Conservation (phyloP, 1,140 invertebrate genomes). For the Trachymyrmex cornetzi region DNA sequence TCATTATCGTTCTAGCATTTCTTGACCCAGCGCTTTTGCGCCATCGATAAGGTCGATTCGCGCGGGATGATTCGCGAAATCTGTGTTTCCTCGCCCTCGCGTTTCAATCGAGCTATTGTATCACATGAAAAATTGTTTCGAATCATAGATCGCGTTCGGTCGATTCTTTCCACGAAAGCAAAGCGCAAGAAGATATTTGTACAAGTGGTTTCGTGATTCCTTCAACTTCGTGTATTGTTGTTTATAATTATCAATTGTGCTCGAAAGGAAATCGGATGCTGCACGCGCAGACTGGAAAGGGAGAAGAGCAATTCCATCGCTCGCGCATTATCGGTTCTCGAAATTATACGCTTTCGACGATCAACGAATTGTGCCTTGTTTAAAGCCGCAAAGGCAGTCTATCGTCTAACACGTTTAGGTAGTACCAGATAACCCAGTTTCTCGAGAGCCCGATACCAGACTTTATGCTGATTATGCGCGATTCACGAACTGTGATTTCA, state of each 20-base stretch:
- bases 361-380: conserved; percentile 57
- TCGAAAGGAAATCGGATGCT: background rate
- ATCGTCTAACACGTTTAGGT: background rate
- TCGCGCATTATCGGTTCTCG: conserved; percentile 42
- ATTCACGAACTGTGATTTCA: conserved; percentile 50
- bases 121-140: background rate
- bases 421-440: conserved; percentile 62
- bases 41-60: conserved; percentile 33
- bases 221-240: background rate
- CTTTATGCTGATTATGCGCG: conserved; percentile 47
- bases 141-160: background rate
- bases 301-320: background rate
- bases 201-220: background rate
- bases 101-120: background rate
- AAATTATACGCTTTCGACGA: conserved; percentile 47
- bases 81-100: conserved; percentile 18
- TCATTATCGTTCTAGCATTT: conserved; percentile 61
- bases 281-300: background rate
- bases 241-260: background rate
- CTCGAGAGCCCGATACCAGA: conserved; percentile 24
- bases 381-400: conserved; percentile 29
- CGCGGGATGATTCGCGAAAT: conserved; percentile 45
- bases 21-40: conserved; percentile 33
- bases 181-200: background rate
- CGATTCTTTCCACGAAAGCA: background rate